Percentiles rank a stretch among this genome's conserved stretches.
Conservation (phyloP, 2,797 vertebrate genomes). For the Decapterus maruadsi region DNA sequence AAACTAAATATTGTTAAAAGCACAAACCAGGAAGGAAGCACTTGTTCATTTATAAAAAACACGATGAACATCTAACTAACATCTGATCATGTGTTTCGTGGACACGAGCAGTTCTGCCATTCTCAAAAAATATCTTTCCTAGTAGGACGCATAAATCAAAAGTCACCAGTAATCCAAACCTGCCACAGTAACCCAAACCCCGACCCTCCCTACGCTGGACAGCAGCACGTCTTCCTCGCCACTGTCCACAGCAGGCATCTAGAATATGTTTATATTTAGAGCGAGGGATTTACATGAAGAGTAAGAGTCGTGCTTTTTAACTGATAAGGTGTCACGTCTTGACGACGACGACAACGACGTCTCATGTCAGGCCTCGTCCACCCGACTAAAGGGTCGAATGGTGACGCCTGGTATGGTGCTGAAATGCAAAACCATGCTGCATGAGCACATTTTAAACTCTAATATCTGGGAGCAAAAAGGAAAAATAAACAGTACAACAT, state of each 20-base stretch:
- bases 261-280: conserved; percentile 63
- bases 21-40: not conserved
- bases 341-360: not conserved
- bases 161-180: conserved; percentile 38
- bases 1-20: not conserved
- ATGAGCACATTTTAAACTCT: not conserved
- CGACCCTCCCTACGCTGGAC: not conserved
- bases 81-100: not conserved
- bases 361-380: not conserved
- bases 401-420: not conserved
- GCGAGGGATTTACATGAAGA: conserved; percentile 40
- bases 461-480: not conserved
- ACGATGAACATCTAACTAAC: not conserved
- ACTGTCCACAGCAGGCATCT: conserved; percentile 28
- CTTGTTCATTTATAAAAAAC: not conserved
- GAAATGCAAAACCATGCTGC: not conserved
- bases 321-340: conserved; percentile 11
- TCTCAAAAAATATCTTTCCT: conserved; percentile 39
- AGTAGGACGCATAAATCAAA: conserved; percentile 25
- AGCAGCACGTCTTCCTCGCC: conserved; percentile 54
- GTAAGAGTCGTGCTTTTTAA: conserved; percentile 15
- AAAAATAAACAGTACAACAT: not conserved
- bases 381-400: not conserved
- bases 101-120: conserved; percentile 1
- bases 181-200: conserved; percentile 41